A percentile compares a stretch with the other conserved stretches of the same genome.
phyloP scores from a whole-genome alignment of 2,888 invertebrate genomes.

The Ceratothoa steindachneri region DNA sequence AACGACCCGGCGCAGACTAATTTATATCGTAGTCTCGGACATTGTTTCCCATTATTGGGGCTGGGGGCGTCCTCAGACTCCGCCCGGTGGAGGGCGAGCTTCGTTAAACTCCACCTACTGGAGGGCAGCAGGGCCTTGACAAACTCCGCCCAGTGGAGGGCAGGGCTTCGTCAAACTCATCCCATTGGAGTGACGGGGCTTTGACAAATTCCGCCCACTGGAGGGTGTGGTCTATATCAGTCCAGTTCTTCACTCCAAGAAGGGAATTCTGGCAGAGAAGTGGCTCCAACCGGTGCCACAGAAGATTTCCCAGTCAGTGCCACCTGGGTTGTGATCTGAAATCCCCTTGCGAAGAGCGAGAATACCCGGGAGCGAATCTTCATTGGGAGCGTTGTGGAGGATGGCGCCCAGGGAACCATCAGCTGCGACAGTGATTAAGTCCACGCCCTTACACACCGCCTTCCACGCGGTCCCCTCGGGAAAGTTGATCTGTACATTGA shows the following conservation, averaged over 20 bases:
- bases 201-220: too few species aligned
- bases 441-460: slow-evolving; percentile 18
- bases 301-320: slow-evolving; percentile 33
- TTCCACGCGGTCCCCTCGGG: slow-evolving; percentile 43
- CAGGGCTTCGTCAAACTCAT: too few species aligned
- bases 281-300: slow-evolving; percentile 29
- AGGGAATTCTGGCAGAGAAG: slow-evolving; percentile 11
- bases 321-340: slow-evolving; percentile 8
- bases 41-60: too few species aligned
- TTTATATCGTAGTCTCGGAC: too few species aligned
- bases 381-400: slow-evolving; percentile 12
- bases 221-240: too few species aligned
- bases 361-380: slow-evolving; percentile 22
- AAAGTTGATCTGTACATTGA: slow-evolving; percentile 36
- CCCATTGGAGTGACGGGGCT: too few species aligned
- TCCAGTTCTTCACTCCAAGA: not conserved
- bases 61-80: too few species aligned
- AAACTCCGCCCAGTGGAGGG: too few species aligned
- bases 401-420: slow-evolving; percentile 33
- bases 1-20: too few species aligned
- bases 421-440: slow-evolving; percentile 28
- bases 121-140: too few species aligned
- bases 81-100: too few species aligned
- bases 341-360: slow-evolving; percentile 26
- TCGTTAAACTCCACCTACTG: too few species aligned